A percentile compares a stretch with the other conserved stretches of the same genome.
These are phyloP conservation scores for Petrolisthes manimaculis DNA, from an alignment of 2,888 invertebrate genomes.

Conservation along the genomic window DNA sequence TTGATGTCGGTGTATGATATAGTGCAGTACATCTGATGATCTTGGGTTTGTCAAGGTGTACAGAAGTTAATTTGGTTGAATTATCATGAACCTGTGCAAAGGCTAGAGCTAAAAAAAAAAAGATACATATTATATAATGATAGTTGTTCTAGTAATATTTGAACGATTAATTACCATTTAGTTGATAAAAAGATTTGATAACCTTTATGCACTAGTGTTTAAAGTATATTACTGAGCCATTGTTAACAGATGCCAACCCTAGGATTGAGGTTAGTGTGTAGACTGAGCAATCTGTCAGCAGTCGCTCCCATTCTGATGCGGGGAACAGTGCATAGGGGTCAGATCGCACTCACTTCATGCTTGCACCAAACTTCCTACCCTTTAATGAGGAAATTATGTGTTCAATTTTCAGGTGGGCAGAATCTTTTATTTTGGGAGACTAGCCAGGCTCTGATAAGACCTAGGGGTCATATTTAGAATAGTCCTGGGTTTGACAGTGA, in stretches of 20 bases:
- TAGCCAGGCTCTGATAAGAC: too few species aligned
- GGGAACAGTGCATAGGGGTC: conserved; percentile 62
- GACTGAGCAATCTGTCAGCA: conserved; percentile 52
- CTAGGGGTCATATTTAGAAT: too few species aligned
- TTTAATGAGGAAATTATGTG: neutral
- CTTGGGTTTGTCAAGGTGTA: neutral
- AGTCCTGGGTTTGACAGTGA: too few species aligned
- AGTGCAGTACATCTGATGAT: too few species aligned
- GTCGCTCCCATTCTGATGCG: conserved; percentile 58
- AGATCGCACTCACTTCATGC: conserved; percentile 46
- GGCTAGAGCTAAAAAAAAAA: conserved; percentile 21
- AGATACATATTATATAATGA: conserved; percentile 16
- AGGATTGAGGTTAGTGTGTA: conserved; percentile 34
- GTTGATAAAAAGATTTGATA: conserved; percentile 45
- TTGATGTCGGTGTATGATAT: too few species aligned
- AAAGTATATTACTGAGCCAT: conserved; percentile 57
- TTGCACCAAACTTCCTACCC: conserved; percentile 23
- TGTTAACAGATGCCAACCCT: conserved; percentile 53
- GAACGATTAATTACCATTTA: conserved; percentile 33
- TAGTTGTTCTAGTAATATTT: conserved; percentile 34
- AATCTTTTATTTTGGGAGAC: neutral
- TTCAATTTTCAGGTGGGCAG: neutral
- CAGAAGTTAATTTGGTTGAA: conserved; percentile 10
- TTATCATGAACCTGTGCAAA: conserved; percentile 38
- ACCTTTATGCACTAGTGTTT: conserved; percentile 61